phyloP scores from a whole-genome alignment of 2,888 invertebrate species.

The Leptinotarsa tumamoca region DNA sequence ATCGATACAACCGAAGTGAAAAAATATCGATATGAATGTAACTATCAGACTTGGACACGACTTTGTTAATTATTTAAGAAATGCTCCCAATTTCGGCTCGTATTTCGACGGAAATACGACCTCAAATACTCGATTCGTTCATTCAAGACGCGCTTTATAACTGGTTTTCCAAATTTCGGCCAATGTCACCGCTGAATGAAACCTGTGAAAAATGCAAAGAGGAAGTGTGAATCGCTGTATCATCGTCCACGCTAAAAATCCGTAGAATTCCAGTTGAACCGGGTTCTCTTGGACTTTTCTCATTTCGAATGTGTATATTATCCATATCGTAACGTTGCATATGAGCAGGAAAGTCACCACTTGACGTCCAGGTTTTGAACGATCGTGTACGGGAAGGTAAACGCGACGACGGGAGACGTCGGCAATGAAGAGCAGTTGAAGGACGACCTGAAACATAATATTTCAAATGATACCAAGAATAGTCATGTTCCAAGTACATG shows the following conservation, averaged over 20 bases:
- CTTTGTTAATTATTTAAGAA: not conserved
- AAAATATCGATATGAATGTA: slow-evolving; percentile 18
- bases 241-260: slow-evolving; percentile 92
- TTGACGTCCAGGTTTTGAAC: slow-evolving; percentile 94
- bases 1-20: slow-evolving; percentile 16
- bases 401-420: slow-evolving; percentile 93
- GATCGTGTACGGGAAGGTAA: slow-evolving; percentile 90
- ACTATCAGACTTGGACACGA: slow-evolving; percentile 19
- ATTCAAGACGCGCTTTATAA: slow-evolving; percentile 91
- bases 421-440: slow-evolving; percentile 92
- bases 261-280: slow-evolving; percentile 92
- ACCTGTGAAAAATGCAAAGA: slow-evolving; percentile 94
- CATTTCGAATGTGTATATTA: slow-evolving; percentile 94
- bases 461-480: not conserved
- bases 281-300: slow-evolving; percentile 95
- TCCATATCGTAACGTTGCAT: slow-evolving; percentile 96
- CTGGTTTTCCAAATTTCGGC: slow-evolving; percentile 97
- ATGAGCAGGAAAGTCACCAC: slow-evolving; percentile 95
- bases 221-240: slow-evolving; percentile 93
- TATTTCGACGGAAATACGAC: not conserved
- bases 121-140: slow-evolving; percentile 6
- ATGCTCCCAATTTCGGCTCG: slow-evolving; percentile 12
- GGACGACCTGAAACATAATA: slow-evolving; percentile 75
- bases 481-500: not conserved
- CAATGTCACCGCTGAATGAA: slow-evolving; percentile 94